Conservation (phyloP, 2,888 invertebrate genomes). For the Spicauda simplicius region DNA sequence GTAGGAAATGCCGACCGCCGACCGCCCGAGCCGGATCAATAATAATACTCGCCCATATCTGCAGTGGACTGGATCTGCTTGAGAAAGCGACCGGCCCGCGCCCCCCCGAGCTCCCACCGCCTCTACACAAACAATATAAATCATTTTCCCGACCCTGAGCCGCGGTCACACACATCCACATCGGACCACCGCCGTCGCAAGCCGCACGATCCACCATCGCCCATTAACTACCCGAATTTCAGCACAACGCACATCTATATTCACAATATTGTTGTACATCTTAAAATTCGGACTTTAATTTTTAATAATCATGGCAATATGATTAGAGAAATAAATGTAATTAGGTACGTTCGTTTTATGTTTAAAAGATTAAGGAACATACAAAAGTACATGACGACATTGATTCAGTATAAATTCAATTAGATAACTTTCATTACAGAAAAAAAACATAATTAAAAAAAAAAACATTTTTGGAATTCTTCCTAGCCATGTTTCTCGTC, state of each 20-base stretch:
- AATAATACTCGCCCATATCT: conserved; percentile 85
- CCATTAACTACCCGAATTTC: conserved; percentile 20
- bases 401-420: too few relatives aligned
- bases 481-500: too few relatives aligned
- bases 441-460: too few relatives aligned
- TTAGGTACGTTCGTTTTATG: too few relatives aligned
- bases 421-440: too few relatives aligned
- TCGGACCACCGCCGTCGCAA: conserved; percentile 42
- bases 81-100: conserved; percentile 70
- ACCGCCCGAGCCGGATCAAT: conserved; percentile 81
- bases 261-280: not conserved
- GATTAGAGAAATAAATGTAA: too few relatives aligned
- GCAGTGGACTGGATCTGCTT: conserved; percentile 83
- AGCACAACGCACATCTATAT: not conserved
- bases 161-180: conserved; percentile 64
- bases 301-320: too few relatives aligned
- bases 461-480: too few relatives aligned
- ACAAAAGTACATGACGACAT: too few relatives aligned
- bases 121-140: conserved; percentile 82
- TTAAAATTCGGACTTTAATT: too few relatives aligned
- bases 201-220: conserved; percentile 27
- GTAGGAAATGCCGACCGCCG: conserved; percentile 75
- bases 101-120: conserved; percentile 51
- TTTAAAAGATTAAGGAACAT: too few relatives aligned
- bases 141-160: conserved; percentile 76